Evolutionary conservation across 2,888 invertebrate species (phyloP), one percentile per base, ranked within the genome.

Genomic region (Mesoligia furuncula): DNA sequence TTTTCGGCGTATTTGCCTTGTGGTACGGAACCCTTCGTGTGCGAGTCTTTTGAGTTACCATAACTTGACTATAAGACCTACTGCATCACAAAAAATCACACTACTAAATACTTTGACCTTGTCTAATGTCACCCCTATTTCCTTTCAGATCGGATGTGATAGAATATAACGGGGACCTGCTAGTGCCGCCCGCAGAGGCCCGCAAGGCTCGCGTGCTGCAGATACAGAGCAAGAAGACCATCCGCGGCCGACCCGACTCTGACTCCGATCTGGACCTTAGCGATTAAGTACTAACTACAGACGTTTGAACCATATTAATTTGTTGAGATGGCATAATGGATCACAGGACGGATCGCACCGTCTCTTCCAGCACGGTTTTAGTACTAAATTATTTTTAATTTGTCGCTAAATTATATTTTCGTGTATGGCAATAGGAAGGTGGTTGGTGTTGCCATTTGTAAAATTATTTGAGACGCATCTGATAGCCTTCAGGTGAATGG

Each of bases 131-230:
- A 39, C 24, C 7, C 7, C 5, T 3, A 31, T 51, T 15, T 36
- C 8, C 0, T 65, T 78, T 0, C 93, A 97, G 97, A 84, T 95
- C 97, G 0, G 97, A 97, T 39, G 97, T 97, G 1, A 98, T 98
- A 67, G 97, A 98, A 48, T 98, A 98, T 90, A 95, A 96, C 2
- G 98, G 98, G 0, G 98, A 98, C 91, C 93, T 98, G 4, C 88
- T 97, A 62, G 95, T 97, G 2, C 98, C 98, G 0, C 98, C 98
- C 0, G 97, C 97, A 72, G 93, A 96, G 17, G 96, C 92, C 0
- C 96, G 96, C 86, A 95, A 95, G 81, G 94, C 94, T 73, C 95
- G 95, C 81, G 87, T 93, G 0, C 91, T 95, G 3, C 93, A 95
- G 11, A 89, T 96, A 0, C 96, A 97, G 78, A 95, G 92, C 90